Base-by-base conservation (phyloP, 2,888 invertebrate genomes). In the Chymomyza procnemis region DNA sequence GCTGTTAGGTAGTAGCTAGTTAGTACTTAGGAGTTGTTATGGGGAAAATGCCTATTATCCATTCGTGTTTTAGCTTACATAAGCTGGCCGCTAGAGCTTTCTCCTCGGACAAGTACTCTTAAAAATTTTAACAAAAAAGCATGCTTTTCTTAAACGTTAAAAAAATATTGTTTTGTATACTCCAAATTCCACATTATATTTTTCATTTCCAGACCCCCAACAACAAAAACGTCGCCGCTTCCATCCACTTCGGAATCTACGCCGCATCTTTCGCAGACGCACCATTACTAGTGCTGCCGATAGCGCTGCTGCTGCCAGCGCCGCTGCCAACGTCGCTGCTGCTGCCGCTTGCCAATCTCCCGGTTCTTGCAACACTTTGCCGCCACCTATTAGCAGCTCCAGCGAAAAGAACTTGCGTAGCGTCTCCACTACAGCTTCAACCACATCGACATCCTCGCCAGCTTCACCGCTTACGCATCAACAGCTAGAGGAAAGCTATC, bases 261-360 rank as follows among this genome's bases (percentile, higher is more conserved):
- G 91, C 4, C 90, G 91, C 50, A 91, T 91, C 68, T 91, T 91
- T 74, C 90, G 91, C 1, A 89, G 91, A 57, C 90, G 91, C 66
- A 90, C 91, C 8, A 87, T 91, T 69, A 90, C 89, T 57, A 89
- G 86, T 68, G 85, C 82, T 6, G 87, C 84, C 18, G 85, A 86
- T 18, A 77, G 76, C 26, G 60, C 75, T 3, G 58, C 64, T 3
- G 64, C 63, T 14, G 76, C 67, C 12, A 65, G 74, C 4, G 65
- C 69, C 5, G 64, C 65, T n/a, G 50, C 67, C 9, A 59, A 62
- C 46, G 52, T 67, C 3, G 54, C 72, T 5, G 68, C 65, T 18
- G 59, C 67, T 18, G 71, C 75, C 14, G 68, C 76, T 66, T 72
- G 66, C 4, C 60, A 74, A 12, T 75, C 80, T 14, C 64, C 80